phyloP scores from a whole-genome alignment of 2,888 invertebrate genomes.

The Dromius quadrimaculatus region DNA sequence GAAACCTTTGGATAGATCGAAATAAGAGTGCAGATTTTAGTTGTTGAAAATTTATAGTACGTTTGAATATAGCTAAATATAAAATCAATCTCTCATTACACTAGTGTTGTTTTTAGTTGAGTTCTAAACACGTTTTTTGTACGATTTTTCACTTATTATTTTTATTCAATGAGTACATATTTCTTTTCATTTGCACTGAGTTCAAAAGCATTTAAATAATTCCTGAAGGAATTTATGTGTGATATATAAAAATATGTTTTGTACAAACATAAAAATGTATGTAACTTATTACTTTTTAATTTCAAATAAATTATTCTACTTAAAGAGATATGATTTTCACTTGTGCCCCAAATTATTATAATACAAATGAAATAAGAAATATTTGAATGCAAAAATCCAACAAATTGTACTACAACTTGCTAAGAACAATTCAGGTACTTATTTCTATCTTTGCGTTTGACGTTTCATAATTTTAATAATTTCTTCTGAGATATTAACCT shows the following conservation, averaged over 20 bases:
- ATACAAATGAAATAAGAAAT: too few species aligned
- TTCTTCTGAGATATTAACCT: too few species aligned
- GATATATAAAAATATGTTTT: conserved; percentile 48
- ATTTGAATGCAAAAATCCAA: too few species aligned
- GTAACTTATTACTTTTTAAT: conserved; percentile 48
- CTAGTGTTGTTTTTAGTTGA: conserved; percentile 25
- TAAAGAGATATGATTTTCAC: background rate
- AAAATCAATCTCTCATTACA: conserved; percentile 14
- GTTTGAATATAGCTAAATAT: conserved; percentile 21
- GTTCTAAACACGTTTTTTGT: conserved; percentile 6
- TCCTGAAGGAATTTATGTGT: conserved; percentile 45
- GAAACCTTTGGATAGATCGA: background rate
- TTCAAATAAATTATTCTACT: conserved; percentile 51
- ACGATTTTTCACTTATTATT: conserved; percentile 17
- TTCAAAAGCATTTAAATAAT: conserved; percentile 47
- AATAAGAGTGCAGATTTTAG: conserved; percentile 18
- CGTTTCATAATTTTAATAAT: too few species aligned
- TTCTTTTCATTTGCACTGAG: conserved; percentile 35
- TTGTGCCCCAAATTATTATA: too few species aligned
- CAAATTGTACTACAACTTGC: too few species aligned
- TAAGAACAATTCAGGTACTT: too few species aligned
- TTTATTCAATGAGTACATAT: conserved; percentile 9
- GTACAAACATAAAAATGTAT: conserved; percentile 48
- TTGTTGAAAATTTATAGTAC: conserved; percentile 31
- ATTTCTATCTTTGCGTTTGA: too few species aligned